These are phyloP conservation scores for Oreochromis tanganicae DNA, from an alignment of 2,113 vertebrate species.

Conservation along the genomic window DNA sequence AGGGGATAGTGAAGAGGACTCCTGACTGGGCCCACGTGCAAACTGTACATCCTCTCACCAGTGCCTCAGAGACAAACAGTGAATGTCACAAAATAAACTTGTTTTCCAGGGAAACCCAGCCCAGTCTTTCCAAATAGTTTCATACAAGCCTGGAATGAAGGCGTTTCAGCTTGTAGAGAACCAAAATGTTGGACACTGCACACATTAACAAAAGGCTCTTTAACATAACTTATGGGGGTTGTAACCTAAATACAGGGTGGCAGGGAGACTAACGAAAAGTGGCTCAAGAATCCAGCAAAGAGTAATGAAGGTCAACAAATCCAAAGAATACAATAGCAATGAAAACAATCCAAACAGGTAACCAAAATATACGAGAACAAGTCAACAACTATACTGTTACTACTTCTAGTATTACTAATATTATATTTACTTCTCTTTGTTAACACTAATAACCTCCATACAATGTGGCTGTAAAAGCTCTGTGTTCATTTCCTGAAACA, in stretches of 20 bases:
- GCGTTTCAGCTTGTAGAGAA: neutral
- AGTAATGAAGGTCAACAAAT: neutral
- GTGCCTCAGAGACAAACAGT: neutral
- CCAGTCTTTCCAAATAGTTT: neutral
- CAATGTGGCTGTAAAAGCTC: neutral
- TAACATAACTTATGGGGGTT: neutral
- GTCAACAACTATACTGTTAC: neutral
- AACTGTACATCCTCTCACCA: neutral
- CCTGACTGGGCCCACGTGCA: constrained; percentile 8
- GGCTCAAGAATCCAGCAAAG: neutral
- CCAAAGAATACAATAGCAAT: neutral
- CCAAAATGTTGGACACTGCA: neutral
- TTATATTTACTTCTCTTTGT: neutral
- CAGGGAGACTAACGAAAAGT: neutral
- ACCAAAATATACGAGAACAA: neutral
- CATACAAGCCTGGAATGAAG: neutral
- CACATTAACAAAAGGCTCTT: neutral
- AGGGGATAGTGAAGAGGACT: constrained; percentile 14
- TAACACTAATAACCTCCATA: neutral
- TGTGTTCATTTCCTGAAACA: neutral
- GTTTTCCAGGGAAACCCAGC: neutral
- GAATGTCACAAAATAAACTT: neutral
- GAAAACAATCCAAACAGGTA: neutral
- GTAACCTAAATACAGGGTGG: neutral
- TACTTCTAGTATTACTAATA: neutral